phyloP scores from a whole-genome alignment of 2,797 vertebrate genomes.

The Anas bahamensis region DNA sequence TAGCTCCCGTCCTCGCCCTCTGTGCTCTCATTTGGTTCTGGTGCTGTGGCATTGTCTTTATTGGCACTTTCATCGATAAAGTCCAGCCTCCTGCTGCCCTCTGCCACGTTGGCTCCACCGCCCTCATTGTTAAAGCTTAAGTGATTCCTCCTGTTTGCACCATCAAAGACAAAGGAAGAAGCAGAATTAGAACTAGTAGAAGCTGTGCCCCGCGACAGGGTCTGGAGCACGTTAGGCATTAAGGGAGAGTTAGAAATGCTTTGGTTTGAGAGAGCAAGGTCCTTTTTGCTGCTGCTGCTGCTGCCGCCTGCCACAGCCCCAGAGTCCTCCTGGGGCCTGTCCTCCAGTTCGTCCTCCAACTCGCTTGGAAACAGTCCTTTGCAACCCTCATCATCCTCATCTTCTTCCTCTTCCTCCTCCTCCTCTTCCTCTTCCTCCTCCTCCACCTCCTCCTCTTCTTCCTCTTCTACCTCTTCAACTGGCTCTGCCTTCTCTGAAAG shows the following conservation, averaged over 20 bases:
- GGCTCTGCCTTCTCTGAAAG: slow-evolving; percentile 79
- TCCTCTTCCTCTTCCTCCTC: slow-evolving; percentile 82
- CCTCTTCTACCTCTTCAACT: slow-evolving; percentile 85
- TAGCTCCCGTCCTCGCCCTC: slow-evolving; percentile 96
- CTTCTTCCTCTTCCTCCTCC: slow-evolving; percentile 86
- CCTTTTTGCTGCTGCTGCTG: slow-evolving; percentile 88
- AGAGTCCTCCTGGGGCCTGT: slow-evolving; percentile 85
- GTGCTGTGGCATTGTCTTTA: slow-evolving; percentile 99
- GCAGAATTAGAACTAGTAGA: slow-evolving; percentile 91
- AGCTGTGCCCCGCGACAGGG: slow-evolving; percentile 90
- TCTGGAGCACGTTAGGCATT: slow-evolving; percentile 98
- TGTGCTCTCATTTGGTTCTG: slow-evolving; percentile 98
- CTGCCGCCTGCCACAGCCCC: slow-evolving; percentile 82
- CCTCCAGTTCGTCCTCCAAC: slow-evolving; percentile 92
- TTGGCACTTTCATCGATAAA: slow-evolving; percentile 98
- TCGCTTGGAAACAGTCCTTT: slow-evolving; percentile 89
- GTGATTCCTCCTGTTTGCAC: slow-evolving; percentile 92
- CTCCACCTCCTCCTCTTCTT: slow-evolving; percentile 83
- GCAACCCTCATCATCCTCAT: slow-evolving; percentile 86
- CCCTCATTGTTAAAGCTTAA: slow-evolving; percentile 99
- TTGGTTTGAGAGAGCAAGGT: slow-evolving; percentile 99
- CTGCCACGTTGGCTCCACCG: slow-evolving; percentile 82
- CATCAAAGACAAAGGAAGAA: slow-evolving; percentile 93
- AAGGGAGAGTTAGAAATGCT: slow-evolving; percentile 99
- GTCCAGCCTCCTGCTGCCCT: slow-evolving; percentile 92